phyloP scores from a whole-genome alignment of 1,140 invertebrate genomes.

The Holcopasites calliopsidis region DNA sequence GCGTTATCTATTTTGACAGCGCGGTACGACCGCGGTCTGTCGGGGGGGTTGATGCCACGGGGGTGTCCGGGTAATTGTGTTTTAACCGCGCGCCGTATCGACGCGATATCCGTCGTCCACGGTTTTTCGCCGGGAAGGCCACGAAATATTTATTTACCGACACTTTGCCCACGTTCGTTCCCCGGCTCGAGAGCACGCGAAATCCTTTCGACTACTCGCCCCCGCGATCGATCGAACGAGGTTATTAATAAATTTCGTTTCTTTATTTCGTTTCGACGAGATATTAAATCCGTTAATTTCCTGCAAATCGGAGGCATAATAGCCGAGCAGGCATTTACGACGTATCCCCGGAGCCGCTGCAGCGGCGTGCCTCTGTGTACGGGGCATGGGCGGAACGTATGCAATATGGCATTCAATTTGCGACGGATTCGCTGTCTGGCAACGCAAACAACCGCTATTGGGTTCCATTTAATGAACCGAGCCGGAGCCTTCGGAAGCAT shows the following conservation, averaged over 20 bases:
- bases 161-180: neutral
- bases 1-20: conserved; percentile 80
- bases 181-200: too few species aligned
- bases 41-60: conserved; percentile 63
- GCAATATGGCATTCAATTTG: conserved; percentile 76
- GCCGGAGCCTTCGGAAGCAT: conserved; percentile 68
- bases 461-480: conserved; percentile 75
- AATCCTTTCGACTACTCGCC: too few species aligned
- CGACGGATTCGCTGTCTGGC: conserved; percentile 69
- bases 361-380: conserved; percentile 8
- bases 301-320: conserved; percentile 28
- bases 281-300: conserved; percentile 45
- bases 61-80: conserved; percentile 71
- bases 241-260: neutral
- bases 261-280: conserved; percentile 1
- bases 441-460: conserved; percentile 76
- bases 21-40: conserved; percentile 76
- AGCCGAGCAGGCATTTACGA: conserved; percentile 22
- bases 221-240: neutral
- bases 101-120: conserved; percentile 19
- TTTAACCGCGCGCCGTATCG: conserved; percentile 68
- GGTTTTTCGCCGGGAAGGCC: conserved; percentile 6
- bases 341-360: conserved; percentile 44
- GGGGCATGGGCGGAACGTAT: conserved; percentile 60
- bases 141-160: conserved; percentile 3